These are phyloP conservation scores for Lacanobia oleracea DNA, from an alignment of 2,888 invertebrate genomes.

Conservation along the genomic window DNA sequence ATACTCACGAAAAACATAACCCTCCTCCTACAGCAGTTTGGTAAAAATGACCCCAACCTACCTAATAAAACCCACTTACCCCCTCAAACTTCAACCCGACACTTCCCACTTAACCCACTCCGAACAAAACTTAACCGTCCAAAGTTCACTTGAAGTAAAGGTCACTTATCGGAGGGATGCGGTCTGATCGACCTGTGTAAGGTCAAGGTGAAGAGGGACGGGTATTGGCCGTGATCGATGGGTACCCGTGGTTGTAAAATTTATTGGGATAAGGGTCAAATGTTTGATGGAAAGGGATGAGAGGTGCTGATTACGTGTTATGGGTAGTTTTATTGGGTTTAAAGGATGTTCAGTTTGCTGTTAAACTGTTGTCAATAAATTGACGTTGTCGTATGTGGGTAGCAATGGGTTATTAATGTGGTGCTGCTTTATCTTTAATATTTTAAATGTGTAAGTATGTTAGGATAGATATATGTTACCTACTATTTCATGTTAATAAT, in stretches of 20 bases:
- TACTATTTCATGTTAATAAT: too few relatives aligned
- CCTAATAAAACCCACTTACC: constrained; percentile 5
- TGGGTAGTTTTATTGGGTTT: constrained; percentile 36
- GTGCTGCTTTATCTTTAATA: too few relatives aligned
- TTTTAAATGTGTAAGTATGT: too few relatives aligned
- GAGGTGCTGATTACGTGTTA: constrained; percentile 35
- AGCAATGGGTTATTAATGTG: too few relatives aligned
- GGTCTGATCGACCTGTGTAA: constrained; percentile 53
- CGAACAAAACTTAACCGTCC: constrained; percentile 56
- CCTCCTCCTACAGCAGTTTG: too few relatives aligned
- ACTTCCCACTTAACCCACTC: constrained; percentile 42
- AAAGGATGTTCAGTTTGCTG: neutral
- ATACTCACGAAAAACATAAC: too few relatives aligned
- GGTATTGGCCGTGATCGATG: constrained; percentile 59
- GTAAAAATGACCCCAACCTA: neutral
- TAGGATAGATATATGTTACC: too few relatives aligned
- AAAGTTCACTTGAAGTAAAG: constrained; percentile 57
- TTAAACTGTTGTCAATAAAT: neutral
- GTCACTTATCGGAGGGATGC: constrained; percentile 61
- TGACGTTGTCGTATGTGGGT: too few relatives aligned
- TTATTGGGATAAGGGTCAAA: constrained; percentile 59
- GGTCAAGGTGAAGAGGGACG: constrained; percentile 55
- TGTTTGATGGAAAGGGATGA: constrained; percentile 52
- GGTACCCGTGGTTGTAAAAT: constrained; percentile 28
- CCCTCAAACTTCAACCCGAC: constrained; percentile 22